Evolutionary conservation across 2,888 invertebrate genomes (phyloP).

Genomic region (Hirtodrosophila alboralis): DNA sequence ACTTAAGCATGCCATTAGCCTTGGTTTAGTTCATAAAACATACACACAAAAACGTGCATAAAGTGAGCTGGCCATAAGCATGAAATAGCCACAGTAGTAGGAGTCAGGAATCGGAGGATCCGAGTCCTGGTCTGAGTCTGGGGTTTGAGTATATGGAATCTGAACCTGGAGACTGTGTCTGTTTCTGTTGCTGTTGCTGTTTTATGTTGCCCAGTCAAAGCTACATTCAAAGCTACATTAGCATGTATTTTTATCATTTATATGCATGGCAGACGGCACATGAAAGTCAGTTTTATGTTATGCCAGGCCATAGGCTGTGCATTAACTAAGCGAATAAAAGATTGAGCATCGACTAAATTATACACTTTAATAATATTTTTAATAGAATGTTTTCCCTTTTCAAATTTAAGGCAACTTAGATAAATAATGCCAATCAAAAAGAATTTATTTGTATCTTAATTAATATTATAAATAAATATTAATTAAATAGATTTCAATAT

Average conservation of each 20-base stretch:
- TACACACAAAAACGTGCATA: conserved; percentile 8
- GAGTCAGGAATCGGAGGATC: conserved; percentile 18
- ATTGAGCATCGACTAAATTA: conserved; percentile 12
- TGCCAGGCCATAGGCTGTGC: conserved; percentile 7
- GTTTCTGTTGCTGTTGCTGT: too few relatives aligned
- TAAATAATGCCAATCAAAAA: too few relatives aligned
- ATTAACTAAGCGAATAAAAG: conserved; percentile 8
- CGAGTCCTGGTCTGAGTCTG: too few relatives aligned
- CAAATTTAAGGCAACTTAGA: too few relatives aligned
- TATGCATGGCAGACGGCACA: conserved; percentile 77
- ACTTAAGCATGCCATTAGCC: conserved; percentile 75
- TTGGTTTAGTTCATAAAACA: conserved; percentile 55
- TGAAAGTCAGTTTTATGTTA: conserved; percentile 66
- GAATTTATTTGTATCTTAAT: too few relatives aligned
- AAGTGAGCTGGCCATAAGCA: not conserved
- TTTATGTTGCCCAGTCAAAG: too few relatives aligned
- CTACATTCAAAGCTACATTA: too few relatives aligned
- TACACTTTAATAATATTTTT: conserved; percentile 12
- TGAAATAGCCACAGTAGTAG: not conserved
- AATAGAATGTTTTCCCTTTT: too few relatives aligned
- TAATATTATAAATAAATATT: too few relatives aligned
- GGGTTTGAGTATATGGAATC: too few relatives aligned
- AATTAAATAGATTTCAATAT: too few relatives aligned
- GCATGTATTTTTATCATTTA: conserved; percentile 78
- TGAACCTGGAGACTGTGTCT: too few relatives aligned